phyloP scores from a whole-genome alignment of 2,797 vertebrate genomes.

The Centroberyx gerrardi region DNA sequence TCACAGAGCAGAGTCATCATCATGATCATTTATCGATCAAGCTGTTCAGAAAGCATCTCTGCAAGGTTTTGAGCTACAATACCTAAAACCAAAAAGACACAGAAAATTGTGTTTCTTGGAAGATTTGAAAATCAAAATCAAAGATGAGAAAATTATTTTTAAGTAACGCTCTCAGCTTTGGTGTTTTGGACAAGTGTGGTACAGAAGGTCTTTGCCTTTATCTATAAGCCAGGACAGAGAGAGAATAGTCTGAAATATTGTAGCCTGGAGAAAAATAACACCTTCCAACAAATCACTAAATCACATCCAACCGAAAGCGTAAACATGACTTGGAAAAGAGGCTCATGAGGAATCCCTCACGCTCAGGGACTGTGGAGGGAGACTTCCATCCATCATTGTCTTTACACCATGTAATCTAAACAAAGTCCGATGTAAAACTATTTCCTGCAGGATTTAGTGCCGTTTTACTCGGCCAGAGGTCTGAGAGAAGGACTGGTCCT shows the following conservation, averaged over 20 bases:
- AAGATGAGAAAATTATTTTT: neutral
- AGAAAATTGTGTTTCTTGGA: no score
- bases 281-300: slow-evolving; percentile 26
- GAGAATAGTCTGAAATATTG: neutral
- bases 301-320: slow-evolving; percentile 15
- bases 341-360: slow-evolving; percentile 32
- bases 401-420: slow-evolving; percentile 47
- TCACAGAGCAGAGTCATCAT: slow-evolving; percentile 5
- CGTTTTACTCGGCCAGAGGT: neutral
- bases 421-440: slow-evolving; percentile 30
- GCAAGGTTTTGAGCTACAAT: neutral
- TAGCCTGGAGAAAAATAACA: slow-evolving; percentile 22
- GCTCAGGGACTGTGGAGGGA: neutral
- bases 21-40: slow-evolving; percentile 23
- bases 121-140: neutral
- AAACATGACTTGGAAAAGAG: slow-evolving; percentile 56
- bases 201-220: neutral
- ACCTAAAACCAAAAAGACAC: neutral
- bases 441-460: slow-evolving; percentile 11
- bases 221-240: neutral
- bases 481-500: slow-evolving; percentile 34
- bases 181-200: neutral
- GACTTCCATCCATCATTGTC: slow-evolving; percentile 27
- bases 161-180: slow-evolving; percentile 8
- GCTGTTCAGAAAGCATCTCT: neutral